Conservation (phyloP, 2,797 vertebrate genomes). For the Vultur gryphus region DNA sequence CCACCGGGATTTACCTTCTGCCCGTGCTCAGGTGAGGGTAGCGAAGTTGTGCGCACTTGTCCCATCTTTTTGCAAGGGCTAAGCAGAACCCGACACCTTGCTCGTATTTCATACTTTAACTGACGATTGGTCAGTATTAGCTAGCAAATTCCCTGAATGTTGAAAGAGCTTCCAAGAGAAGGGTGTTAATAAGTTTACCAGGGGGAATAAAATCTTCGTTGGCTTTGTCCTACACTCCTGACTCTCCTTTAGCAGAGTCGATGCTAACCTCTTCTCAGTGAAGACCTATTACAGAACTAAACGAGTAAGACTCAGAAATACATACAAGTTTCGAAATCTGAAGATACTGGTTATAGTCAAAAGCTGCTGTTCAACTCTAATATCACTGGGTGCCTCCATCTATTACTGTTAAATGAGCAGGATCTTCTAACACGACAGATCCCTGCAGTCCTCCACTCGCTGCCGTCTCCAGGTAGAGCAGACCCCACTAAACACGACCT, state of each 20-base stretch:
- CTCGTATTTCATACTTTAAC: not conserved
- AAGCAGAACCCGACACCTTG: not conserved
- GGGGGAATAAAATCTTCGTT: not conserved
- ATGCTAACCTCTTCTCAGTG: not conserved
- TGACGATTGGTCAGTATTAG: not conserved
- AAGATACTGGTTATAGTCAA: not conserved
- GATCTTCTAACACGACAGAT: rapidly evolving
- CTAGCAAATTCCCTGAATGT: not conserved
- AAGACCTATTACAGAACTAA: not conserved
- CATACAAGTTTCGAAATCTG: not conserved
- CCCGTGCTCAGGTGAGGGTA: not conserved
- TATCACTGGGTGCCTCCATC: not conserved
- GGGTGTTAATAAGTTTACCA: not conserved
- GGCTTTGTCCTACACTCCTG: not conserved
- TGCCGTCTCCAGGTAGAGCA: rapidly evolving
- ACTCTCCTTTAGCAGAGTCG: not conserved
- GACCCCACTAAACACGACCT: rapidly evolving
- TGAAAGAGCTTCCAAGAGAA: not conserved
- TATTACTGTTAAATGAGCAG: not conserved
- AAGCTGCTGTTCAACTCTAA: not conserved
- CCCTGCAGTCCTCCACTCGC: not conserved
- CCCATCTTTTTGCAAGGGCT: not conserved
- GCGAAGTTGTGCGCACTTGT: rapidly evolving
- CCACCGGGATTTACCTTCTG: not conserved
- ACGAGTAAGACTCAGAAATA: not conserved